These are phyloP conservation scores for Brachypodius melanocephalos DNA, from an alignment of 2,113 vertebrate genomes.

Conservation along the genomic window DNA sequence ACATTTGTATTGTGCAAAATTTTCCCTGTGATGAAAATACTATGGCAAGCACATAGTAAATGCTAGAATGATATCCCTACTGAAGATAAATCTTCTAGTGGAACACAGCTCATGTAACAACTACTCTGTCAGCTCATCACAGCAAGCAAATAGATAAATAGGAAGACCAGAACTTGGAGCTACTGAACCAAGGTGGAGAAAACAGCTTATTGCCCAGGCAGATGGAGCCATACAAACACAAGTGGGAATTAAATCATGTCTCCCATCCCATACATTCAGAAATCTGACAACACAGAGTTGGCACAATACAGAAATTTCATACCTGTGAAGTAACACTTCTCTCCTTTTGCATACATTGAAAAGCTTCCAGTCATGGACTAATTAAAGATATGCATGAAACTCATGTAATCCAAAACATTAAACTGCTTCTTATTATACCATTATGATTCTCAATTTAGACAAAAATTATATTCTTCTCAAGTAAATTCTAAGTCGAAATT, in stretches of 20 bases:
- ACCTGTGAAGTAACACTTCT: not conserved
- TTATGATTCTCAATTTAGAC: not conserved
- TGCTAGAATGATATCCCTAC: not conserved
- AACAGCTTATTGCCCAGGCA: not conserved
- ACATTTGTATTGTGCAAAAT: not conserved
- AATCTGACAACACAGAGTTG: not conserved
- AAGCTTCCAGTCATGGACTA: not conserved
- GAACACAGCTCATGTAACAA: not conserved
- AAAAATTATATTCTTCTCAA: not conserved
- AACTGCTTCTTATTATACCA: not conserved
- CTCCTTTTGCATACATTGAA: not conserved
- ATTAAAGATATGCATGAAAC: not conserved
- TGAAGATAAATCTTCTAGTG: not conserved
- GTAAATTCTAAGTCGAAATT: not conserved
- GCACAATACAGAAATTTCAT: not conserved
- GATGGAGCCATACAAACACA: not conserved
- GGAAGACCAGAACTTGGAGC: not conserved
- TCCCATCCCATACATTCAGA: not conserved
- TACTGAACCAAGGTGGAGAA: not conserved
- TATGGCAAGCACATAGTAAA: not conserved
- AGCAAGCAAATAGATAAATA: not conserved
- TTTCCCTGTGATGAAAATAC: not conserved
- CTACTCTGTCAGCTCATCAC: not conserved
- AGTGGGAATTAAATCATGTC: not conserved
- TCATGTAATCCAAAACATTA: not conserved